These are phyloP conservation scores for Bufo bufo DNA, from an alignment of 2,113 vertebrate genomes.

Conservation along the genomic window DNA sequence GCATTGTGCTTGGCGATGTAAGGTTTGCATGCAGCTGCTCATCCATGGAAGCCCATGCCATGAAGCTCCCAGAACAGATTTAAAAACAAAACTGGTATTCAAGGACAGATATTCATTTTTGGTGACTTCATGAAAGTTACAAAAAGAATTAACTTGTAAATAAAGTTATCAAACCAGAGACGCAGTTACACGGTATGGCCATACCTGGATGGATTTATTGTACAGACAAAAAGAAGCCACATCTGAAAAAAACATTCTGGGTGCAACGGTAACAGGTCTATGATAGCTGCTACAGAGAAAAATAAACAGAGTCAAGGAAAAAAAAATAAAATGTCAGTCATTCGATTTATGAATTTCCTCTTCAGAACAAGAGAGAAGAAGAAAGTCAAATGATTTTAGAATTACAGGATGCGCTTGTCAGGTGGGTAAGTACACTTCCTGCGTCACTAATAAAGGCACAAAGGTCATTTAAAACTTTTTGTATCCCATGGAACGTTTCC, in stretches of 20 bases:
- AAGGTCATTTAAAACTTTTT: background rate
- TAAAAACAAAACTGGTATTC: no score
- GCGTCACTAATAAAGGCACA: conserved; percentile 24
- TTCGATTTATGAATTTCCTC: background rate
- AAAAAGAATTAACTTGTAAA: background rate
- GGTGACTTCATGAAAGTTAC: background rate
- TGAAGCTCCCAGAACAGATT: no score
- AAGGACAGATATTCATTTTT: no score
- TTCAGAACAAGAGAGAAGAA: background rate
- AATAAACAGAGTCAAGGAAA: background rate
- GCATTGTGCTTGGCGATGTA: no score
- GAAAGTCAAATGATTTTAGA: background rate
- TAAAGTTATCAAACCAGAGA: background rate
- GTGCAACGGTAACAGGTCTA: background rate
- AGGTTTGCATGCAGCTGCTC: no score
- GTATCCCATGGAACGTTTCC: background rate
- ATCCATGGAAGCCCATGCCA: no score
- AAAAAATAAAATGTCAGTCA: background rate
- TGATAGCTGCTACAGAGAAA: background rate
- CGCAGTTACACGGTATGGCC: no score
- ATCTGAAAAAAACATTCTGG: background rate
- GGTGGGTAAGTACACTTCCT: conserved; percentile 40
- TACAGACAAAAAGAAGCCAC: background rate
- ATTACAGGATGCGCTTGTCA: conserved; percentile 20
- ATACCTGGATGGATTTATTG: no score